Percentiles rank a stretch among this genome's conserved stretches.
These are phyloP conservation scores for Hymenochirus boettgeri DNA, from an alignment of 2,113 vertebrate species.

Conservation along the genomic window DNA sequence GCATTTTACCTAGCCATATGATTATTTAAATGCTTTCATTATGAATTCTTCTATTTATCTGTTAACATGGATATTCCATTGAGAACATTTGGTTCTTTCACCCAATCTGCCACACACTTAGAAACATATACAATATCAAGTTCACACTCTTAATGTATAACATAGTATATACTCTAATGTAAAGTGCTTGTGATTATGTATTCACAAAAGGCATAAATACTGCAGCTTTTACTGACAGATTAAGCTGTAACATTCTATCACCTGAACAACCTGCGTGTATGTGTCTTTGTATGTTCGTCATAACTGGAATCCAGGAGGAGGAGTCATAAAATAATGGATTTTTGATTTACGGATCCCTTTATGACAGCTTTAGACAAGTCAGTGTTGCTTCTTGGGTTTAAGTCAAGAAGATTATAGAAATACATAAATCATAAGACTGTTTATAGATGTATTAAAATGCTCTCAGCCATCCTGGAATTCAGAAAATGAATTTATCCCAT, in stretches of 20 bases:
- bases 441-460: conserved; percentile 15
- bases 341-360: conserved; percentile 10
- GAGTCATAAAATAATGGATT: conserved; percentile 9
- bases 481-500: background rate
- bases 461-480: background rate
- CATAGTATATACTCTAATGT: too few relatives aligned
- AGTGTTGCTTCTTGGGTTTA: background rate
- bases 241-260: background rate
- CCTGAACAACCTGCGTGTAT: background rate
- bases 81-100: too few relatives aligned
- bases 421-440: conserved; percentile 3
- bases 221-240: too few relatives aligned
- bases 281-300: background rate
- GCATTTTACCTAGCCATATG: too few relatives aligned
- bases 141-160: too few relatives aligned
- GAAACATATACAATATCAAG: too few relatives aligned
- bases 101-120: too few relatives aligned
- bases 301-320: background rate
- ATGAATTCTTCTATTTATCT: too few relatives aligned
- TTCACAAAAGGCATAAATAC: too few relatives aligned
- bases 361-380: background rate
- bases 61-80: too few relatives aligned
- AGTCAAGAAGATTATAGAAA: background rate
- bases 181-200: too few relatives aligned
- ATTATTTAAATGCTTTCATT: too few relatives aligned